These are phyloP conservation scores for Hippopotamyrus pictus DNA, from an alignment of 2,797 vertebrate genomes.

Conservation along the genomic window DNA sequence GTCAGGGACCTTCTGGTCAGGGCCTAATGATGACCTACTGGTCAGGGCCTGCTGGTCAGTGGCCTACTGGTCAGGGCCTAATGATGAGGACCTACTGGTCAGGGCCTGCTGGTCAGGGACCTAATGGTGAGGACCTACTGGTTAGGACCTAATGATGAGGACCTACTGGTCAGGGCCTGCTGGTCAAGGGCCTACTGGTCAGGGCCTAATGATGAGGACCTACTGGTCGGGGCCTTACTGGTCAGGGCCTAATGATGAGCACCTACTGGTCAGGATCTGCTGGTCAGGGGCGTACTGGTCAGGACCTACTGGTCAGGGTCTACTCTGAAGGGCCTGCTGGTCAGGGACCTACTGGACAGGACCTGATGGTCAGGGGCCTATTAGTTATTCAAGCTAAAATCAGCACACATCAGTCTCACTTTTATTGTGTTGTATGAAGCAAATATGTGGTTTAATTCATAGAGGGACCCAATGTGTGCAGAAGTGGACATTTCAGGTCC, in stretches of 20 bases:
- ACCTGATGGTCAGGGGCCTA: too few relatives aligned
- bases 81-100: not conserved
- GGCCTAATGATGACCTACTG: too few relatives aligned
- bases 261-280: not conserved
- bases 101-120: not conserved
- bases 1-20: not conserved
- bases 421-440: too few relatives aligned
- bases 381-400: too few relatives aligned
- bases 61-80: not conserved
- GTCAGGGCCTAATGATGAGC: too few relatives aligned
- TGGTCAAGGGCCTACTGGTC: not conserved
- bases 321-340: not conserved
- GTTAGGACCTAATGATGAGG: not conserved
- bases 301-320: not conserved
- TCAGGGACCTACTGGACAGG: too few relatives aligned
- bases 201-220: too few relatives aligned
- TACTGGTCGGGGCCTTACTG: not conserved
- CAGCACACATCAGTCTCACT: not conserved
- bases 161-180: not conserved
- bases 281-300: not conserved
- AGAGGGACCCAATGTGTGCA: too few relatives aligned
- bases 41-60: not conserved
- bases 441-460: too few relatives aligned
- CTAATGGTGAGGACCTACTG: not conserved
- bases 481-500: too few relatives aligned